A percentile compares a stretch with the other conserved stretches of the same genome.
Evolutionary conservation across 2,888 invertebrate species (phyloP).

Genomic region (Onthophagus sagittarius): DNA sequence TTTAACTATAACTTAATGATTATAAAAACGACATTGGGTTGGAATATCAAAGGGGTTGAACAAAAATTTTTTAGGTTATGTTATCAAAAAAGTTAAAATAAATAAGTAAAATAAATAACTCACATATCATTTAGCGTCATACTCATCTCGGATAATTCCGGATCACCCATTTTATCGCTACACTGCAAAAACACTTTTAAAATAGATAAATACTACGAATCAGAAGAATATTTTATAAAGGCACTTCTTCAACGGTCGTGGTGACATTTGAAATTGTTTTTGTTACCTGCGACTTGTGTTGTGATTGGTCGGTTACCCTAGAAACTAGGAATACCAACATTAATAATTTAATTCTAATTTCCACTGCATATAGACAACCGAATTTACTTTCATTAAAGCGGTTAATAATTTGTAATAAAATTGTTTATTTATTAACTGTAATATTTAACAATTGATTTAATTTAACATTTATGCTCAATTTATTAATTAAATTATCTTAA

Average conservation of each 20-base stretch:
- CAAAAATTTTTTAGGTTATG: background rate
- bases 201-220: constrained; percentile 8
- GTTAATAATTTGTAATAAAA: background rate
- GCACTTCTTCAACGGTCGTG: constrained; percentile 21
- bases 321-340: constrained; percentile 13
- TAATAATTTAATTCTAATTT: background rate
- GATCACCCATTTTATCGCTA: constrained; percentile 17
- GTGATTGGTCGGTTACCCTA: constrained; percentile 29
- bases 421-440: constrained; percentile 25
- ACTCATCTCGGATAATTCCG: constrained; percentile 20
- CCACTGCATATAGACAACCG: background rate
- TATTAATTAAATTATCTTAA: constrained; percentile 59
- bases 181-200: constrained; percentile 18
- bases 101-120: constrained; percentile 13
- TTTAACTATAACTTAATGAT: too few relatives aligned
- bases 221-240: background rate
- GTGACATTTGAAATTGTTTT: constrained; percentile 30
- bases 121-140: constrained; percentile 19
- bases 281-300: constrained; percentile 26
- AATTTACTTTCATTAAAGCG: background rate
- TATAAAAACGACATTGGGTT: background rate
- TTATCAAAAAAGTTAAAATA: background rate
- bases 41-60: background rate
- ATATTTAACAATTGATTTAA: constrained; percentile 51
- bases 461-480: constrained; percentile 51